Base-by-base conservation (phyloP, 2,113 vertebrate genomes). In the Prionailurus bengalensis region DNA sequence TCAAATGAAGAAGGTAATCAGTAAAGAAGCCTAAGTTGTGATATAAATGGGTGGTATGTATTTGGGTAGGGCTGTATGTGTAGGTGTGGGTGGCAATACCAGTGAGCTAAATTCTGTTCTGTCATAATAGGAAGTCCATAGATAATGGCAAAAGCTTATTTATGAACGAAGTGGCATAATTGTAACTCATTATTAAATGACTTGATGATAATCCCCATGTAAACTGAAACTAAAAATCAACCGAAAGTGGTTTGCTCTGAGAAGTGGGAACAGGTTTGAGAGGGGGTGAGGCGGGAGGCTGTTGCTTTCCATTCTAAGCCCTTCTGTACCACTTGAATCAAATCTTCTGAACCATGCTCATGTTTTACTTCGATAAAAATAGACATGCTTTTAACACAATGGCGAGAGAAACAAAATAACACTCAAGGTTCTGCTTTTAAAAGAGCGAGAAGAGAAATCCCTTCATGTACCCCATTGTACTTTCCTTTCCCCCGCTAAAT, bases 281-380 rank as follows among this genome's bases (percentile, higher is more conserved):
- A 19, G 36, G 33, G 36, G 3, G 15, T 33, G 31, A 95, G 78
- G 33, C 11, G 17, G 65, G n/a, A 68, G 39, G 13, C 36, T 70
- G 2, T 71, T 85, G 16, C 48, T 89, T 85, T 74, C 63, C n/a
- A 23, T 29, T 65, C 0, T 2, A 53, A 81, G 23, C 7, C 48
- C 9, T 51, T 91, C 27, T 63, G 2, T 51, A 27, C 31, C 21
- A 15, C 92, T 89, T 45, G 36, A 88, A 66, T 89, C 1, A 16
- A 91, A 61, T 94, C 55, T 42, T 97, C 17, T 23, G 33, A 70
- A 65, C 13, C 51, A 61, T 84, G 48, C 63, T 70, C 76, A 36
- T 74, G 13, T 88, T 96, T 94, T 84, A 45, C n/a, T 92, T 94
- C 88, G 48, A n/a, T 71, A 81, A 95, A n/a, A 66, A 53, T 73